Conservation (phyloP, 2,888 invertebrate species). For the Embidobia sp. region DNA sequence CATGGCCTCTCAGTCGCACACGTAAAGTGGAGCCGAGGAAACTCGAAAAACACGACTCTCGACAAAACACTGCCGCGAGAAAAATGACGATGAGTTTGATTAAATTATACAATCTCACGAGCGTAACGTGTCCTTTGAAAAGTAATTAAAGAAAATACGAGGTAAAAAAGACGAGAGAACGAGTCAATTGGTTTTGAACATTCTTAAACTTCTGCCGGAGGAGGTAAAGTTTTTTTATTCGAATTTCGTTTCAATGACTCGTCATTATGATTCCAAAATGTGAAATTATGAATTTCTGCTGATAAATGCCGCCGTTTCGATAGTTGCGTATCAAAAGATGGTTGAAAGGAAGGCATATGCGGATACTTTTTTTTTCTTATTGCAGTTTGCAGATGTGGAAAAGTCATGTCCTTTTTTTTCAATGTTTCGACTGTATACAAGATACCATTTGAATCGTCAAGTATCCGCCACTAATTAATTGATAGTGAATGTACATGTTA, state of each 20-base stretch:
- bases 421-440: neutral
- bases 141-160: slow-evolving; percentile 49
- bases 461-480: too few species aligned
- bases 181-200: slow-evolving; percentile 25
- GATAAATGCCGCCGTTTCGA: too few species aligned
- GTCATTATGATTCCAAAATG: slow-evolving; percentile 33
- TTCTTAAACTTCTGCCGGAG: slow-evolving; percentile 16
- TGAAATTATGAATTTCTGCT: slow-evolving; percentile 24
- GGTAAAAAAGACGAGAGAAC: slow-evolving; percentile 1
- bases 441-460: too few species aligned
- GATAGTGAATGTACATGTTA: too few species aligned
- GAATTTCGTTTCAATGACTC: slow-evolving; percentile 26
- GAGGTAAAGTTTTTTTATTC: slow-evolving; percentile 28
- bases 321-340: slow-evolving; percentile 1
- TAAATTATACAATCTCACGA: slow-evolving; percentile 37
- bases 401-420: neutral
- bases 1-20: slow-evolving; percentile 47
- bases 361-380: neutral
- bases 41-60: slow-evolving; percentile 62
- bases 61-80: slow-evolving; percentile 49
- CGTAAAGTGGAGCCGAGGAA: slow-evolving; percentile 58
- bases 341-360: neutral
- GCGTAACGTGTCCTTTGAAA: slow-evolving; percentile 53
- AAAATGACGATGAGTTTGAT: slow-evolving; percentile 58
- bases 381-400: too few species aligned